Evolutionary conservation across 2,888 invertebrate genomes (phyloP), one percentile per base, ranked within the genome.

Genomic region (Latheticus oryzae): DNA sequence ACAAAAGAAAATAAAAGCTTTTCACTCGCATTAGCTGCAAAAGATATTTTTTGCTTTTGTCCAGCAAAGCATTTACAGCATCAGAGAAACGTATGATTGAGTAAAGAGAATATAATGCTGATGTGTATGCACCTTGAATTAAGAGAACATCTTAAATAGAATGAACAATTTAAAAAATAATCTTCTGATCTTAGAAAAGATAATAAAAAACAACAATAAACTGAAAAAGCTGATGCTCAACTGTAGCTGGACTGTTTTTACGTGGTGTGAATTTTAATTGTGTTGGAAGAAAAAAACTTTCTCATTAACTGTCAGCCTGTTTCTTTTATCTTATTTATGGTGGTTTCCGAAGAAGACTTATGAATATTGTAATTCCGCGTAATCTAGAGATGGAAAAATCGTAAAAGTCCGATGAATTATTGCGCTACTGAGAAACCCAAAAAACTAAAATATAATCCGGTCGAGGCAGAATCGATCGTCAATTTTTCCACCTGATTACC

Each of bases 311-410:
- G 35, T 35, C 35, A 35, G 35, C 19, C 35, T 17, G 35, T 35
- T 35, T 35, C 35, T 35, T 35, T 35, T 35, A 35, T 35, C 35
- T 35, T 35, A 35, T 35, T 35, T 35, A 35, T 35, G 35, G 19
- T 7, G 35, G 35, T 11, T 5, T 35, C 19, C 17, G 16, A 26
- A 9, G 17, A 2, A 12, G 35, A 5, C 35, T 35, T 35, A 35
- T 35, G 35, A 35, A 35, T 35, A 35, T 35, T 35, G 17, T 35
- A 35, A 35, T 35, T 17, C 9, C 3, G 16, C 8, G 16, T 1
- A 35, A 33, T 33, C 33, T 33, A 13, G 33, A n/a, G n/a, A n/a
- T n/a, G n/a, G n/a, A n/a, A 9, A 32, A 12, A 8, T 32, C 12
- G 13, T 32, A 32, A 12, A 26, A 35, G 16, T 35, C 32, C 8